phyloP scores from a whole-genome alignment of 2,888 invertebrate species.

The Chorisops tibialis region DNA sequence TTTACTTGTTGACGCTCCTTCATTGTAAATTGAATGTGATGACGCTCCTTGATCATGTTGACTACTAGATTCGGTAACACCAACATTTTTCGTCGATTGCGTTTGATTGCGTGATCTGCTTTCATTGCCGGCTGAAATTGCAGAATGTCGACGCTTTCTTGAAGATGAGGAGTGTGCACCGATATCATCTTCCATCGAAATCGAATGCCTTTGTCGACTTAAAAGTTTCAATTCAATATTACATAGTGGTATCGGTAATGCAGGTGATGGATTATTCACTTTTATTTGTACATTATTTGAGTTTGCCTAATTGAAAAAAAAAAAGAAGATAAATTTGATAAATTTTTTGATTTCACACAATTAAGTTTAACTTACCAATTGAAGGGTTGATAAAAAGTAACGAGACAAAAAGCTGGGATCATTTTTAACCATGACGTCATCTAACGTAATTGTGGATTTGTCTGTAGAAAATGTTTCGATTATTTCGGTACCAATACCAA shows the following conservation, averaged over 20 bases:
- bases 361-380: conserved; percentile 39
- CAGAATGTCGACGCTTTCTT: conserved; percentile 10
- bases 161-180: conserved; percentile 31
- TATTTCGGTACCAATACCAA: conserved; percentile 45
- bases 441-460: conserved; percentile 36
- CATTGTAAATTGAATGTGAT: too few relatives aligned
- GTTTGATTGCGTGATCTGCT: too few relatives aligned
- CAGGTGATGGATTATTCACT: background rate
- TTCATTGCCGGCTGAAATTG: background rate
- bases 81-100: too few relatives aligned
- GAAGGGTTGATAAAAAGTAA: conserved; percentile 44
- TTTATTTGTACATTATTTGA: conserved; percentile 15
- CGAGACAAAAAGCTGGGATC: conserved; percentile 42
- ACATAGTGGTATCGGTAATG: conserved; percentile 36
- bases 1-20: background rate
- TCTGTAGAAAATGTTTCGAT: conserved; percentile 38
- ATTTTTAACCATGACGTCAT: conserved; percentile 41
- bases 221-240: conserved; percentile 39
- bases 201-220: conserved; percentile 39
- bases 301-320: conserved; percentile 18
- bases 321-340: background rate
- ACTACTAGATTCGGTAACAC: too few relatives aligned
- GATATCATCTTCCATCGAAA: conserved; percentile 47
- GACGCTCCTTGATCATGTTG: too few relatives aligned
- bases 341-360: background rate